Conservation (phyloP, 2,113 vertebrate species). For the Camelus dromedarius region DNA sequence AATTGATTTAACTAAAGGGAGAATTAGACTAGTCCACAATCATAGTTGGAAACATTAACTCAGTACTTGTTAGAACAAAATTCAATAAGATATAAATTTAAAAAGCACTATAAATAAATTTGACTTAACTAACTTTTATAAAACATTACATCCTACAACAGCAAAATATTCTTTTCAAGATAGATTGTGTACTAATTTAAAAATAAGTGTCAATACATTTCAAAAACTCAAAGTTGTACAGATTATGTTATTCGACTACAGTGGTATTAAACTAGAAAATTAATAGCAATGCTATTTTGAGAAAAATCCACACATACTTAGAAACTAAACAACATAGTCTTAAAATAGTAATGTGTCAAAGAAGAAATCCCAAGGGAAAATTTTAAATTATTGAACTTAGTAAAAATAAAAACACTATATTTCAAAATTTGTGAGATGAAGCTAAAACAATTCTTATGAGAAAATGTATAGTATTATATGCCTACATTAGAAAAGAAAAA, state of each 20-base stretch:
- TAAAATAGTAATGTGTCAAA: background rate
- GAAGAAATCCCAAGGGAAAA: background rate
- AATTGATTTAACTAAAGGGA: background rate
- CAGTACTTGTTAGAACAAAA: background rate
- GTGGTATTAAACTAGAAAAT: background rate
- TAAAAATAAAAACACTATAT: background rate
- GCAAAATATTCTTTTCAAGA: background rate
- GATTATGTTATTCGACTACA: background rate
- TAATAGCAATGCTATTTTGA: background rate
- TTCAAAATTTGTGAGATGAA: background rate
- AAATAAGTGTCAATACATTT: background rate
- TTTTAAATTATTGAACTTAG: background rate
- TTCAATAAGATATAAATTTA: background rate
- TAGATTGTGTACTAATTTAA: background rate
- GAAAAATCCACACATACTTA: background rate
- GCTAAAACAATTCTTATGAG: background rate
- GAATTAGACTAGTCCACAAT: background rate
- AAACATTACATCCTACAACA: background rate
- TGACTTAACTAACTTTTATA: background rate
- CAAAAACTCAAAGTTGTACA: background rate
- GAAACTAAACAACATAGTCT: background rate
- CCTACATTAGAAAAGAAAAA: background rate
- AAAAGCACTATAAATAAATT: background rate
- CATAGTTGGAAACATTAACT: background rate
- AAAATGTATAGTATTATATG: background rate